Evolutionary conservation across 2,888 invertebrate genomes (phyloP), one percentile per base, ranked within the genome.

Genomic region (Dastarcus helophoroides): DNA sequence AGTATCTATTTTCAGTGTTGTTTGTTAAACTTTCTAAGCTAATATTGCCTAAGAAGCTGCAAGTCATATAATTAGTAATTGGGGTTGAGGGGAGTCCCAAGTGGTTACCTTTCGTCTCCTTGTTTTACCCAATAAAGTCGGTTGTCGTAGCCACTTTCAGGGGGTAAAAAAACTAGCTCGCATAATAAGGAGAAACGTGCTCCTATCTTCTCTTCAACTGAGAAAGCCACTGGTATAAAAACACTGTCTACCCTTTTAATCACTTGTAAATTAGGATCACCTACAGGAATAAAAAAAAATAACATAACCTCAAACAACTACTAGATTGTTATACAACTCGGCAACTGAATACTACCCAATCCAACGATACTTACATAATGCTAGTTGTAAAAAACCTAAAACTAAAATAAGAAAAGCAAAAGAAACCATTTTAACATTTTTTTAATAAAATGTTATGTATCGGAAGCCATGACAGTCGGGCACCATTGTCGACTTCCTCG

Each of bases 111-210:
- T n/a, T n/a, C n/a, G n/a, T n/a, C n/a, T 17, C 19, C 6, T 17
- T 17, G 19, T 35, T 50, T 51, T 13, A 50, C 38, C 58, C 58
- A 58, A 4, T 45, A 44, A 22, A 60, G 47, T 30, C 54, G 50
- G 26, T 56, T 53, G 42, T 59, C 57, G 28, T 40, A 34, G 16
- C 43, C 41, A 16, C 35, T 43, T 31, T 50, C 44, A 29, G 47
- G 46, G 23, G 44, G 41, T 12, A 47, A 41, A 11, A 52, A 47
- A 26, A 48, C 46, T 15, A 59, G 37, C 39, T 58, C 57, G 37
- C 60, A 60, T 27, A 53, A 48, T 39, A 60, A 39, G 11, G 57
- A 53, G 35, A 60, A 53, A 33, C 53, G 50, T 4, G 53, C 47
- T 17, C 58, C 58, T 12, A 46, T 48, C 24, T 47, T 50, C 38